These are phyloP conservation scores for Turdus rufiventris DNA, from an alignment of 2,113 vertebrate species.

Conservation along the genomic window DNA sequence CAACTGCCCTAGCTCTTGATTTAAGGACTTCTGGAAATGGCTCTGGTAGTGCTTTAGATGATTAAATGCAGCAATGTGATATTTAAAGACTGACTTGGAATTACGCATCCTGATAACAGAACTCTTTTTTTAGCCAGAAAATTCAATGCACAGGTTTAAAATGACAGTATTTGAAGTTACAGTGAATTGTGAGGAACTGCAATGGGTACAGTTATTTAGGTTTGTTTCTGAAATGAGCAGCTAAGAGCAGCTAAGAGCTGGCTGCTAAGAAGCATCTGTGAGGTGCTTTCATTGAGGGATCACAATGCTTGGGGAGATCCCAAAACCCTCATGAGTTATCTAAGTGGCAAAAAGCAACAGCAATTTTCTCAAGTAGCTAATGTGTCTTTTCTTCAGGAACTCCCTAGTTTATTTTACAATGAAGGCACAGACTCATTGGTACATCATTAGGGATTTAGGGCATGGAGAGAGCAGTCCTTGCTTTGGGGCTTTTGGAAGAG, in stretches of 20 bases:
- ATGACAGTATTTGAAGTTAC: neutral
- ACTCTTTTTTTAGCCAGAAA: neutral
- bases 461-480: neutral
- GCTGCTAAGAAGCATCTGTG: neutral
- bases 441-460: neutral
- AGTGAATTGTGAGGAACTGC: neutral
- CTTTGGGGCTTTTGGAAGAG: neutral
- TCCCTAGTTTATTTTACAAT: neutral
- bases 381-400: neutral
- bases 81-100: neutral
- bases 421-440: neutral
- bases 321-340: neutral
- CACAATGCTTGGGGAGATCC: neutral
- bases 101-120: neutral
- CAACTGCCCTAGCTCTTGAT: neutral
- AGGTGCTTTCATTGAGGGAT: neutral
- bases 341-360: neutral
- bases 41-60: neutral
- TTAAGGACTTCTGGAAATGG: neutral
- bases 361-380: neutral
- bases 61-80: neutral
- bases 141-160: neutral
- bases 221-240: neutral
- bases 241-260: neutral
- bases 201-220: neutral